Evolutionary conservation across 2,113 vertebrate species (phyloP), one percentile per base, ranked within the genome.

Genomic region (Acrocephalus arundinaceus): DNA sequence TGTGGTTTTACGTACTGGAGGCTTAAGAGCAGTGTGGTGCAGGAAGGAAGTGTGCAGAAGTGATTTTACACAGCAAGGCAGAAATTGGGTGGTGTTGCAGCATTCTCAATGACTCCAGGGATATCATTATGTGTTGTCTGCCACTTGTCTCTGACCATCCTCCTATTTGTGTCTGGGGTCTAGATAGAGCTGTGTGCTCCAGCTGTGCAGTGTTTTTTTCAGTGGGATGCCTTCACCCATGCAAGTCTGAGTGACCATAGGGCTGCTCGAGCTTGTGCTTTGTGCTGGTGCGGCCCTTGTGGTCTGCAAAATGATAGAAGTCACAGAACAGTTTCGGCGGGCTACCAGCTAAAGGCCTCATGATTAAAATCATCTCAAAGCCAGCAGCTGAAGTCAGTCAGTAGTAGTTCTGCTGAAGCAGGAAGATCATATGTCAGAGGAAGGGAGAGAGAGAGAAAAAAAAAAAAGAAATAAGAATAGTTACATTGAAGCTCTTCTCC

Each of bases 181-280:
- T 25, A 67, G 18, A 30, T 0, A 58, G 5, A 21, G 31, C 43
- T 63, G 37, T 59, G 28, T 66, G 78, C 14, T 59, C 28, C 30
- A 51, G 57, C 17, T 75, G 4, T 13, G 9, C 48, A 46, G 37
- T 11, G 13, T 10, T 24, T 71, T 71, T 74, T 68, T 41, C 0
- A 0, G 39, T 62, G 52, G 7, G 21, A 33, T 37, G 12, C 20
- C 48, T 82, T 82, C 45, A 37, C 10, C 23, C 49, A 20, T 24
- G 27, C 33, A 66, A n/a, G 16, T 11, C 3, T 17, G 21, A 52
- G 54, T 2, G 4, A 48, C 9, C 7, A 27, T 0, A 3, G 62
- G 7, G 22, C 48, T 57, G 52, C 18, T 43, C 28, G 39, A 66
- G 49, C 46, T 63, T 58, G 11, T 70, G 22, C 13, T 79, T 49